Base-by-base conservation (phyloP, 2,888 invertebrate genomes). In the Synergus itoensis region DNA sequence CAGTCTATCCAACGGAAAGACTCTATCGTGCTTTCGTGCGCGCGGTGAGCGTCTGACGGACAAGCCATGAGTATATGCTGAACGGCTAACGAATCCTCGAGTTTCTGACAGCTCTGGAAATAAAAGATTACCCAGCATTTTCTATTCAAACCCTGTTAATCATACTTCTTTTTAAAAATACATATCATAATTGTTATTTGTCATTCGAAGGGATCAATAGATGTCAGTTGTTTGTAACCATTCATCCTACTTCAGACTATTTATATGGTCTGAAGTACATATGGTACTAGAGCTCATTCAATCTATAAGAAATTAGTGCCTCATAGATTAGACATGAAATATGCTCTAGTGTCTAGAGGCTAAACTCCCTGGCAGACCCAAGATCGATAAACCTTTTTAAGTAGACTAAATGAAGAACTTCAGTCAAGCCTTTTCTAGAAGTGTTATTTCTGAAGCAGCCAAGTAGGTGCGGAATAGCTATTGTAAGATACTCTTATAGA, bases 91-190 rank as follows among this genome's bases (percentile, higher is more conserved):
- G 81, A 81, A 83, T 85, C 81, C 82, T 80, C 79, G 81, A 77
- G 76, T 80, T 85, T 80, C 83, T 83, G 83, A 83, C 84, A 85
- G 83, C 81, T 79, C 82, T 83, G 81, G 82, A 85, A 84, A 83
- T 86, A 82, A 81, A 84, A 84, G 83, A 82, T 81, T 28, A 7
- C 12, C 1, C 1, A 21, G 18, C 5, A 28, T 21, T 28, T 28
- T 28, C 12, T 1, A 62, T 14, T 62, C 62, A 18, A 57, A 57
- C 11, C 9, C 18, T 57, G 57, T 16, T 57, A 57, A 57, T 18
- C 18, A 57, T 57, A 3, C 11, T 57, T 57, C 18, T 57, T 18
- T 57, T 36, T 57, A 57, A 48, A 45, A 45, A 45, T n/a, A 11
- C 57, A 3, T 9, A 57, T 18, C 11, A 0, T 8, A n/a, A n/a